phyloP scores from a whole-genome alignment of 2,888 invertebrate genomes.

The Metallyticus violacea region DNA sequence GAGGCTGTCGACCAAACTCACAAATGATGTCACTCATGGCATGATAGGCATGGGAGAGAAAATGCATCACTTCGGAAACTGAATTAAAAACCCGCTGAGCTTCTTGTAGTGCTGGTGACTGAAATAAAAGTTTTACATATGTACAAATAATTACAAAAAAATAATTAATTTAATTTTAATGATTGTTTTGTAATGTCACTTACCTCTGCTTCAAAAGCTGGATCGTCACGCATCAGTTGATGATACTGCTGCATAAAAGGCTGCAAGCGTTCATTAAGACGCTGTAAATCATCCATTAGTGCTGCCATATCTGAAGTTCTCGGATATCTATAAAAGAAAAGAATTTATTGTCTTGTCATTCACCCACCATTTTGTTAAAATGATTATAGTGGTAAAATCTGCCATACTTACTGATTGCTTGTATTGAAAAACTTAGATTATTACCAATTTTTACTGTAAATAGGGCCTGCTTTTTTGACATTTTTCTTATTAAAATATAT shows the following conservation, averaged over 20 bases:
- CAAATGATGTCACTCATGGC: slow-evolving; percentile 82
- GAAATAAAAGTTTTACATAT: background rate
- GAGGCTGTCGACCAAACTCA: slow-evolving; percentile 64
- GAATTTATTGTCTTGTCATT: background rate
- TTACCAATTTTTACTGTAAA: too few species aligned
- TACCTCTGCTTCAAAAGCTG: slow-evolving; percentile 49
- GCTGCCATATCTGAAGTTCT: slow-evolving; percentile 56
- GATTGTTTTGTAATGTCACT: background rate
- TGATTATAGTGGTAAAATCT: too few species aligned
- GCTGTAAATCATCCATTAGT: slow-evolving; percentile 53
- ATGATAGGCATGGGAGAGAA: slow-evolving; percentile 84
- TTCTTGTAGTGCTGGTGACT: slow-evolving; percentile 45
- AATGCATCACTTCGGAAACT: slow-evolving; percentile 79
- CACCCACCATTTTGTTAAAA: too few species aligned
- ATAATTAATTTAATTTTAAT: background rate
- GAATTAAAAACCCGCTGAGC: slow-evolving; percentile 68
- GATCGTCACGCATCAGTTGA: slow-evolving; percentile 60
- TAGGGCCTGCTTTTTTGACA: too few species aligned
- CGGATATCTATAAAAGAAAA: background rate
- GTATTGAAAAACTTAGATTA: too few species aligned
- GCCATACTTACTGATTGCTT: too few species aligned
- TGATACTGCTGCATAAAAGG: slow-evolving; percentile 66
- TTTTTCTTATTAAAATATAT: too few species aligned
- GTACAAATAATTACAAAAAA: background rate
- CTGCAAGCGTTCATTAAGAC: slow-evolving; percentile 58